Evolutionary conservation across 2,113 vertebrate species (phyloP).

Genomic region (Pseudorasbora parva): DNA sequence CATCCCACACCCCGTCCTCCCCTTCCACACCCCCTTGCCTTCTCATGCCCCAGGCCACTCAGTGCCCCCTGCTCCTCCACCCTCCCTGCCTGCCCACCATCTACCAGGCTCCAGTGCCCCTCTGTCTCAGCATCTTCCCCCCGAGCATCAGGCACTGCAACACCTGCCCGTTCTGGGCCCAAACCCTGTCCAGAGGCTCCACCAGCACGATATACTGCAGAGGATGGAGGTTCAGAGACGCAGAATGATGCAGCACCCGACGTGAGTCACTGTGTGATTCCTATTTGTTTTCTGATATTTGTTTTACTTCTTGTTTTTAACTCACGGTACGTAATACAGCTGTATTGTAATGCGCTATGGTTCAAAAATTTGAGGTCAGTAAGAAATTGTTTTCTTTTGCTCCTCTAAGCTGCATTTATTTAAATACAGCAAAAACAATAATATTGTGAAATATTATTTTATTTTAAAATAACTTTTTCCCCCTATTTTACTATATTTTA

Average conservation of each 20-base stretch:
- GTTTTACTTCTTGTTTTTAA: too few species aligned
- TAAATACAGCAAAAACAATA: neutral
- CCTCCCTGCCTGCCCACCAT: constrained; percentile 86
- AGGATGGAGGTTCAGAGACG: constrained; percentile 96
- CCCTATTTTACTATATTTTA: neutral
- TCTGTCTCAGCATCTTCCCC: constrained; percentile 87
- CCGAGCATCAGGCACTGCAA: constrained; percentile 88
- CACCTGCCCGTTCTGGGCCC: constrained; percentile 89
- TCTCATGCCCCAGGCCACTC: constrained; percentile 87
- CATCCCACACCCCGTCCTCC: constrained; percentile 91
- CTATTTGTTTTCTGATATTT: neutral
- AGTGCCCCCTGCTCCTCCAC: constrained; percentile 84
- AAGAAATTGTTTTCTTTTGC: too few species aligned
- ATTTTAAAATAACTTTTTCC: neutral
- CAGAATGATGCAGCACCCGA: constrained; percentile 97
- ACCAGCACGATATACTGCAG: constrained; percentile 96
- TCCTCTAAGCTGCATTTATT: neutral
- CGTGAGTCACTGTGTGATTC: constrained; percentile 77
- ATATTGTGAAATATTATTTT: neutral
- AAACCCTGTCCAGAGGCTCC: constrained; percentile 85
- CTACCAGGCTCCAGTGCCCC: constrained; percentile 83
- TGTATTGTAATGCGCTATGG: too few species aligned
- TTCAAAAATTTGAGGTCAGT: too few species aligned
- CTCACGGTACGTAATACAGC: neutral
- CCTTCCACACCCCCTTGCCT: constrained; percentile 89